A percentile compares a stretch with the other conserved stretches of the same genome.
These are phyloP conservation scores for Gobius niger DNA, from an alignment of 2,113 vertebrate species.

Conservation along the genomic window DNA sequence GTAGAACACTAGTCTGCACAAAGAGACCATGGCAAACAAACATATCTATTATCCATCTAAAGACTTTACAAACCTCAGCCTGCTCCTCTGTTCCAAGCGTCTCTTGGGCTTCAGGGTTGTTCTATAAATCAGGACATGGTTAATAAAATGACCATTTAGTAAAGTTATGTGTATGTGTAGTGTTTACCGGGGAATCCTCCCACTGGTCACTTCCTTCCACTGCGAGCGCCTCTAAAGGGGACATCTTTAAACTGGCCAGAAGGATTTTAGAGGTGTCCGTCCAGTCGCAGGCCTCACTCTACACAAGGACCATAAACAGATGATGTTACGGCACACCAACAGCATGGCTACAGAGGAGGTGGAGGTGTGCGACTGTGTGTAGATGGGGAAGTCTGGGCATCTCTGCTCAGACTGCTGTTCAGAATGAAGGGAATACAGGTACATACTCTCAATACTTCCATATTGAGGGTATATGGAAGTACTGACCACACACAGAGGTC, in stretches of 20 bases:
- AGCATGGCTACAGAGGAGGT: too few relatives aligned
- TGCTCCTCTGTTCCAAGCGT: constrained; percentile 22
- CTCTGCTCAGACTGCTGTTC: too few relatives aligned
- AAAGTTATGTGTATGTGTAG: background rate
- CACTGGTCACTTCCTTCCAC: constrained; percentile 41
- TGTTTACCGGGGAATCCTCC: constrained; percentile 39
- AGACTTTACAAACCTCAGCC: constrained; percentile 8
- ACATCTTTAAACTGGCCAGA: constrained; percentile 71
- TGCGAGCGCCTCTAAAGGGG: constrained; percentile 43
- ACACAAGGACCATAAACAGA: constrained; percentile 16
- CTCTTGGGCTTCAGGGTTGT: background rate
- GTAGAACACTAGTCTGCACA: too few relatives aligned
- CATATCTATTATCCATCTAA: background rate
- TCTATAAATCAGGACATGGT: constrained; percentile 26
- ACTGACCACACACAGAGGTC: too few relatives aligned
- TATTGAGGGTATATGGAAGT: too few relatives aligned
- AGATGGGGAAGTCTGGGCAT: too few relatives aligned
- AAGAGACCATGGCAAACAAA: too few relatives aligned
- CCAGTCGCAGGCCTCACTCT: constrained; percentile 83
- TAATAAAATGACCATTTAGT: background rate
- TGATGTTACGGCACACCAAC: too few relatives aligned
- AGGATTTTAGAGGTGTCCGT: constrained; percentile 75
- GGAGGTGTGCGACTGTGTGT: too few relatives aligned
- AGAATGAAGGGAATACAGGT: too few relatives aligned
- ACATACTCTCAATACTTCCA: too few relatives aligned